phyloP scores from a whole-genome alignment of 1,140 invertebrate genomes.

The Meloidogyne hapla region DNA sequence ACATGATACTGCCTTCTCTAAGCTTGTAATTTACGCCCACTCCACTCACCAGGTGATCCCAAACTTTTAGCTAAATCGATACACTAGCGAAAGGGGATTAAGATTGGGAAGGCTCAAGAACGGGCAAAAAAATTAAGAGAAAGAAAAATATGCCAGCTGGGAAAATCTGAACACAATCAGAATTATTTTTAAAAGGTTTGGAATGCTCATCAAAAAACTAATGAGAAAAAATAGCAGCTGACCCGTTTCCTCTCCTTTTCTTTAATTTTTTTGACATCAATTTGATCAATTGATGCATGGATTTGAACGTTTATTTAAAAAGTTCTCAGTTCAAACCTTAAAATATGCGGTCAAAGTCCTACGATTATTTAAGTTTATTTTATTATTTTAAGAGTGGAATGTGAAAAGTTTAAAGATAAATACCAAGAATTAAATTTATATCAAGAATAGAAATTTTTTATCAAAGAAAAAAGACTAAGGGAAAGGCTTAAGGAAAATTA shows the following conservation, averaged over 20 bases:
- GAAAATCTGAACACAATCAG: not conserved
- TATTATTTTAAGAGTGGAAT: not conserved
- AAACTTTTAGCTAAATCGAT: not conserved
- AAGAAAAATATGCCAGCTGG: not conserved
- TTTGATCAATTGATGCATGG: conserved; percentile 2
- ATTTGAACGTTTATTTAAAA: not conserved
- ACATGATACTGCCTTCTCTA: not conserved
- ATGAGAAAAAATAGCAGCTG: not conserved
- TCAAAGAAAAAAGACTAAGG: not conserved
- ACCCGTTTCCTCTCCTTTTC: not conserved
- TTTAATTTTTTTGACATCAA: not conserved
- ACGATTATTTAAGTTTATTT: not conserved
- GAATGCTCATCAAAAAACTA: not conserved
- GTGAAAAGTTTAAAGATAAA: conserved; percentile 2
- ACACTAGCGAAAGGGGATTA: not conserved
- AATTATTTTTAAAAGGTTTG: not conserved
- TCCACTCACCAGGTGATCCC: not conserved
- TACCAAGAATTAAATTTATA: not conserved
- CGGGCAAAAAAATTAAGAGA: not conserved
- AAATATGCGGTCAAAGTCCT: not conserved
- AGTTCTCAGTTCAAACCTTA: not conserved
- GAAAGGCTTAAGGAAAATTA: not conserved
- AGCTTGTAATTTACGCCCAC: conserved; percentile 2
- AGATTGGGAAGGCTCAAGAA: not conserved
- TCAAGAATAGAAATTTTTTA: not conserved